Evolutionary conservation across 2,888 invertebrate species (phyloP).

Genomic region (Cremastinae sp.): DNA sequence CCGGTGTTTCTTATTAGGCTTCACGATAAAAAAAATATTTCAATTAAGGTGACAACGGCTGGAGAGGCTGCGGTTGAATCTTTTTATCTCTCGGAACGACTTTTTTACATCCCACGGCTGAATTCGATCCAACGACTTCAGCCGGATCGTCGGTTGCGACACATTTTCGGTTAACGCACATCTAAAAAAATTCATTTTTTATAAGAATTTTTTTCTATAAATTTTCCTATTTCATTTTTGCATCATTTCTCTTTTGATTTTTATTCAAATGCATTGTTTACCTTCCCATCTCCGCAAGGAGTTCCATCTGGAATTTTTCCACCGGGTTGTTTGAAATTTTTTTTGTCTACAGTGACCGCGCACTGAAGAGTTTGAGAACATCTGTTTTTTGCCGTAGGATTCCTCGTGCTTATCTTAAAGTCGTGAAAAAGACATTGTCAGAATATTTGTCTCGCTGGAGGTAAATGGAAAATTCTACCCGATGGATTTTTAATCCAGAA

Average conservation of each 20-base stretch:
- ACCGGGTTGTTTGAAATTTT: conserved; percentile 4
- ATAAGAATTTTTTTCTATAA: neutral
- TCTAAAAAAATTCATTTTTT: neutral
- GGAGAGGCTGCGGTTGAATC: neutral
- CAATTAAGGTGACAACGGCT: conserved; percentile 9
- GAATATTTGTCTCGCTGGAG: too few relatives aligned
- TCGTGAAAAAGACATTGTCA: neutral
- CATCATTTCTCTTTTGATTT: neutral
- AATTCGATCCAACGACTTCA: neutral
- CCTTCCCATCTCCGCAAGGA: conserved; percentile 7
- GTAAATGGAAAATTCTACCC: too few relatives aligned
- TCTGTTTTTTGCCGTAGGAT: neutral
- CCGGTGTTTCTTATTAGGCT: too few relatives aligned
- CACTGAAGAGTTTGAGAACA: conserved; percentile 17
- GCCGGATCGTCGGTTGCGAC: neutral
- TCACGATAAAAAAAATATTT: neutral
- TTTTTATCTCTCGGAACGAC: conserved; percentile 5
- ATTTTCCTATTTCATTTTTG: neutral
- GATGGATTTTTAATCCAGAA: too few relatives aligned
- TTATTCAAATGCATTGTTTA: neutral
- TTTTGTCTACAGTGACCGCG: neutral
- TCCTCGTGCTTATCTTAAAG: conserved; percentile 5
- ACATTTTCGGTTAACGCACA: conserved; percentile 19
- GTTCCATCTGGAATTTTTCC: conserved; percentile 25
- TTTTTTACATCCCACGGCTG: neutral